phyloP scores from a whole-genome alignment of 2,797 vertebrate species.

The Hypotaenidia okinawae region DNA sequence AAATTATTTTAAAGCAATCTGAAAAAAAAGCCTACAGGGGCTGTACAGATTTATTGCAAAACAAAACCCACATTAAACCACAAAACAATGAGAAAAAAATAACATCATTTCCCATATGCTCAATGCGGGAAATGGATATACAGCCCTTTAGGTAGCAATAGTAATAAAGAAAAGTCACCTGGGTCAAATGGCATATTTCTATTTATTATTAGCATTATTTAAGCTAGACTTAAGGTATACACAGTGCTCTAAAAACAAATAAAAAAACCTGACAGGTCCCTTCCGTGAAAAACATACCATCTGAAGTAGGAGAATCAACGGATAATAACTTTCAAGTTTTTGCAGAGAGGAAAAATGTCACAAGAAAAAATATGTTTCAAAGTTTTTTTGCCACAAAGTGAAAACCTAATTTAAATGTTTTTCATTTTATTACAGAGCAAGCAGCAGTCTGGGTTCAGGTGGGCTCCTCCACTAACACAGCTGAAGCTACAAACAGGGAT shows the following conservation, averaged over 20 bases:
- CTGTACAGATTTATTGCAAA: slow-evolving; percentile 50
- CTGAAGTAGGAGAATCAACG: neutral
- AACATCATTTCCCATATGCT: slow-evolving; percentile 43
- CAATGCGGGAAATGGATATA: slow-evolving; percentile 18
- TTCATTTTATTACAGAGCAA: slow-evolving; percentile 16
- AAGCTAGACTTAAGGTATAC: slow-evolving; percentile 16
- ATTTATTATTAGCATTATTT: slow-evolving; percentile 55
- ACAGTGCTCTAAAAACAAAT: neutral
- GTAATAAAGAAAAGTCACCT: slow-evolving; percentile 54
- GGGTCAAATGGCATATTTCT: slow-evolving; percentile 54
- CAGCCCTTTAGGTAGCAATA: slow-evolving; percentile 52
- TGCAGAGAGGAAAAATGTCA: neutral
- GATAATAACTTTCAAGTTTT: neutral
- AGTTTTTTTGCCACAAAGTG: neutral
- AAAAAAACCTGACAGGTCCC: neutral
- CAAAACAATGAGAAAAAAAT: slow-evolving; percentile 33
- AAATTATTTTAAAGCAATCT: slow-evolving; percentile 62
- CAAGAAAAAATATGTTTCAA: neutral
- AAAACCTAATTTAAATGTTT: slow-evolving; percentile 6
- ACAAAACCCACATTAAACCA: slow-evolving; percentile 46
- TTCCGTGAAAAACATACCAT: neutral
- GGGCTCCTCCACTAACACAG: neutral
- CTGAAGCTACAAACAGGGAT: neutral
- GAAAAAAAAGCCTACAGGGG: slow-evolving; percentile 53
- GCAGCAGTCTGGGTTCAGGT: neutral